Evolutionary conservation across 2,888 invertebrate species (phyloP).

Genomic region (Andrena hattorfiana): DNA sequence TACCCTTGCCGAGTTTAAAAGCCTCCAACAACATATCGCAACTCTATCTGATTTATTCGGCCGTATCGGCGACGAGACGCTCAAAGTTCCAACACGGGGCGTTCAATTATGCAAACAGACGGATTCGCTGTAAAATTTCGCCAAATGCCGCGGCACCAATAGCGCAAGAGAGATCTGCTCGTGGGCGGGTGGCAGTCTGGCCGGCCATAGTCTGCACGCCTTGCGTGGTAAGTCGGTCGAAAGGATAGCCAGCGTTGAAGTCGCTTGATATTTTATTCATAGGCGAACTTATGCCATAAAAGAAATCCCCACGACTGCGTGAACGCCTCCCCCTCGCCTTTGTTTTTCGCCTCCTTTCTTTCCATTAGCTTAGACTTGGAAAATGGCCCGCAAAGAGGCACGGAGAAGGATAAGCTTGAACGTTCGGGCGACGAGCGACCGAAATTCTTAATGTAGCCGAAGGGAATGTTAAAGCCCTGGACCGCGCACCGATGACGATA

Average conservation of each 20-base stretch:
- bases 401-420: constrained; percentile 1
- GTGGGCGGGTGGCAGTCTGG: background rate
- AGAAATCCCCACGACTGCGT: constrained; percentile 71
- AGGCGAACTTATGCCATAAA: constrained; percentile 79
- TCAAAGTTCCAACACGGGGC: constrained; percentile 14
- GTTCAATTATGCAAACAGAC: constrained; percentile 45
- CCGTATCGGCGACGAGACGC: constrained; percentile 10
- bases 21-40: background rate
- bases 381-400: constrained; percentile 9
- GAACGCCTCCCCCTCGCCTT: constrained; percentile 32
- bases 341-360: constrained; percentile 49
- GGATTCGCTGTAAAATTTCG: constrained; percentile 37
- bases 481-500: background rate
- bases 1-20: no score
- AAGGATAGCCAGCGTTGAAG: constrained; percentile 60
- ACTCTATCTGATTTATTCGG: constrained; percentile 16
- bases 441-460: background rate
- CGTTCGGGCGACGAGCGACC: background rate
- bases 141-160: constrained; percentile 30
- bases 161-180: constrained; percentile 11
- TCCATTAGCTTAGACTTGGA: constrained; percentile 43
- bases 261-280: constrained; percentile 80
- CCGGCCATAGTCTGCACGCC: constrained; percentile 5
- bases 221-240: constrained; percentile 41
- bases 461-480: no score